Percentiles rank a stretch among this genome's conserved stretches.
These are phyloP conservation scores for Gallinago undulata DNA, from an alignment of 2,113 vertebrate genomes.

Conservation along the genomic window DNA sequence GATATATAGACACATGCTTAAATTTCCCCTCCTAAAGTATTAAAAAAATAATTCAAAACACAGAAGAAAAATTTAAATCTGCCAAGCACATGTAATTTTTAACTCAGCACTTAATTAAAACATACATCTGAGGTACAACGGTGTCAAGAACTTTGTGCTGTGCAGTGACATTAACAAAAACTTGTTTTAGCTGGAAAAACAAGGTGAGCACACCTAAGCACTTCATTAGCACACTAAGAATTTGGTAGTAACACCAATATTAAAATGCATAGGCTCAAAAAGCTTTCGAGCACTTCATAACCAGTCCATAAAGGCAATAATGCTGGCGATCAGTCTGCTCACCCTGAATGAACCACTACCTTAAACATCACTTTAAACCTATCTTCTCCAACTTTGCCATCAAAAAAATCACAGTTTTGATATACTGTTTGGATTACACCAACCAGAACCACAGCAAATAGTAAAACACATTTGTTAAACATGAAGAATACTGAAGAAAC, in stretches of 20 bases:
- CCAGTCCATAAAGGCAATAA: background rate
- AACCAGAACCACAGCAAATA: background rate
- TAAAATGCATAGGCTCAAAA: background rate
- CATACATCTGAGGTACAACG: background rate
- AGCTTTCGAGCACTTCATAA: background rate
- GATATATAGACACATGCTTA: background rate
- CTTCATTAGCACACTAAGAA: background rate
- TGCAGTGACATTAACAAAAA: background rate
- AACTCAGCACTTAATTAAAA: background rate
- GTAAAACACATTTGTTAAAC: background rate
- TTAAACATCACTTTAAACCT: background rate
- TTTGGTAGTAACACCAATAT: background rate
- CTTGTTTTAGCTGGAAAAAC: background rate
- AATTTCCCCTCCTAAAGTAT: background rate
- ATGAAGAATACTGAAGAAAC: background rate
- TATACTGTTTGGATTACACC: background rate
- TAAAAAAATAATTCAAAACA: background rate
- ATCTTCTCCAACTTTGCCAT: background rate
- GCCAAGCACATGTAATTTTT: background rate
- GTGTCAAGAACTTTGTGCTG: fast-evolving
- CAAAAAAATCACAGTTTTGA: background rate
- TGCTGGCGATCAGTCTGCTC: background rate
- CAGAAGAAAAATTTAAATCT: background rate
- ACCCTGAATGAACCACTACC: background rate
- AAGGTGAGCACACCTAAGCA: background rate